Evolutionary conservation across 2,888 invertebrate genomes (phyloP), one percentile per base, ranked within the genome.

Genomic region (Dromius quadrimaculatus): DNA sequence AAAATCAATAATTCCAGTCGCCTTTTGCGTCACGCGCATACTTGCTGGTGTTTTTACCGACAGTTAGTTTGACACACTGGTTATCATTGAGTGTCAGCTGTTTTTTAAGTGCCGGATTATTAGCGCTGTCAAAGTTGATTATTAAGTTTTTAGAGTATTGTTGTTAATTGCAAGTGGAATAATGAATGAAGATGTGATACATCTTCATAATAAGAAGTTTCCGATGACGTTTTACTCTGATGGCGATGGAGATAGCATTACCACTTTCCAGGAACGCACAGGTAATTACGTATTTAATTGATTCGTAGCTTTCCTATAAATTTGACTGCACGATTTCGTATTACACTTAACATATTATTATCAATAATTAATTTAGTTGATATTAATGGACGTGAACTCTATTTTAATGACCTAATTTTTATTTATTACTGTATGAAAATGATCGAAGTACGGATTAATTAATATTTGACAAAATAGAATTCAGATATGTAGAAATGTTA

Each of bases 171-270:
- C 6, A 54, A 19, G 15, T 19, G 23, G 43, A 59, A 68, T 32
- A 28, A 66, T 66, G 66, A 66, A 22, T 57, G 66, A 66, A 59
- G 59, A 68, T 59, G 57, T 28, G 17, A 34, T 57, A 32, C 32
- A 68, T 45, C 43, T 59, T 59, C 5, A 32, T n/a, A 41, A 43
- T 19, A 68, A 68, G 13, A 78, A 76, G 73, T 72, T 73, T 43
- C 74, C 74, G 8, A 74, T 74, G 75, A 74, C 74, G 32, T 79
- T 80, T 74, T 79, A 78, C 73, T 74, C 76, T 6, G 76, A 75
- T 47, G 74, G 73, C 5, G 79, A 79, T 61, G 78, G 74, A 8
- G 78, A 77, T 59, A 65, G 68, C 34, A 36, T 66, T 17, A 57
- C 34, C 15, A 45, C 68, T 15, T 45, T 59, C 17, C 68, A 57